Conservation (phyloP, 2,888 invertebrate species). For the Hermodice carunculata region DNA sequence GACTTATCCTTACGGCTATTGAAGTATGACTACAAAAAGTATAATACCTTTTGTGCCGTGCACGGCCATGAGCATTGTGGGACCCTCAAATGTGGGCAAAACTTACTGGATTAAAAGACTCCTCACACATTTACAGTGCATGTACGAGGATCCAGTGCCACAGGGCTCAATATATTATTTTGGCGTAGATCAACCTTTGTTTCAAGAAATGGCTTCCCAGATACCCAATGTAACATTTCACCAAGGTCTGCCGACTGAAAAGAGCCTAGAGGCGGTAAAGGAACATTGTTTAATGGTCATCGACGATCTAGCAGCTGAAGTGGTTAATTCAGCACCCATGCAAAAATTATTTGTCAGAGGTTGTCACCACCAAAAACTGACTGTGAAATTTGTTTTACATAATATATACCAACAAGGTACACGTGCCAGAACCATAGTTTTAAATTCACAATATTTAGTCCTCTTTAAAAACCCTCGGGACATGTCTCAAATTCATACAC, state of each 20-base stretch:
- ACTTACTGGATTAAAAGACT: neutral
- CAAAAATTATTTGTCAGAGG: slow-evolving; percentile 10
- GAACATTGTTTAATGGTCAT: neutral
- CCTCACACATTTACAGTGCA: neutral
- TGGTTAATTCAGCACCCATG: neutral
- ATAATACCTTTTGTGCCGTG: neutral
- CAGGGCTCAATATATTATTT: neutral
- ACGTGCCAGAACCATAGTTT: slow-evolving; percentile 1
- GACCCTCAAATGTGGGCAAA: neutral
- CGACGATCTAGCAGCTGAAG: slow-evolving; percentile 5
- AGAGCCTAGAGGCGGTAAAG: neutral
- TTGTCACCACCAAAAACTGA: slow-evolving; percentile 4
- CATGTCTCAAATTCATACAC: slow-evolving; percentile 1
- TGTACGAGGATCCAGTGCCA: neutral
- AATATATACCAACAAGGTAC: slow-evolving; percentile 10
- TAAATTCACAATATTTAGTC: slow-evolving; percentile 11
- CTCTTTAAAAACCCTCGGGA: slow-evolving; percentile 11
- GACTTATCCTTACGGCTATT: no score
- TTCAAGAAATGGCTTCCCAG: neutral
- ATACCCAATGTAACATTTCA: neutral
- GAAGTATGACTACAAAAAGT: neutral
- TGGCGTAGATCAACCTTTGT: neutral
- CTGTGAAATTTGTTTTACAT: slow-evolving; percentile 6
- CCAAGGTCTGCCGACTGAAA: neutral
- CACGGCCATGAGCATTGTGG: neutral